Evolutionary conservation across 2,797 vertebrate species (phyloP).

Genomic region (Pseudochirops corinnae): DNA sequence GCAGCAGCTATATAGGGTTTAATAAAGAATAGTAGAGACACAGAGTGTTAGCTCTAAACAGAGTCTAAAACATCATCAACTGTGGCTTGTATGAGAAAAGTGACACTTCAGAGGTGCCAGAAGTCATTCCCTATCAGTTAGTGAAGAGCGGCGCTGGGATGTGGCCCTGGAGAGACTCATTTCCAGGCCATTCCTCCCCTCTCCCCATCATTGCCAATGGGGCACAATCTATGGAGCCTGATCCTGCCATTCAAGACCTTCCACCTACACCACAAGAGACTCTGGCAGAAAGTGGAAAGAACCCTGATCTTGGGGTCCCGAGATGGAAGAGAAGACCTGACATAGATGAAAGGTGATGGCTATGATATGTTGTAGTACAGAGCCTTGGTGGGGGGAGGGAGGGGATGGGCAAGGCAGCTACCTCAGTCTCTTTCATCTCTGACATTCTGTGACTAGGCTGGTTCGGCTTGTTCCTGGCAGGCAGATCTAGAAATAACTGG

Average conservation of each 20-base stretch:
- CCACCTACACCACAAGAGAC: not conserved
- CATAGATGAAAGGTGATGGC: not conserved
- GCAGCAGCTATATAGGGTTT: not conserved
- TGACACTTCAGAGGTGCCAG: not conserved
- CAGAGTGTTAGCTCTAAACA: not conserved
- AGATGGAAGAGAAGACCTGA: not conserved
- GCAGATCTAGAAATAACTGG: not conserved
- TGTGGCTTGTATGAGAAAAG: not conserved
- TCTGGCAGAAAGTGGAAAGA: not conserved
- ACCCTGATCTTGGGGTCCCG: not conserved
- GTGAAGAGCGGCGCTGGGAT: not conserved
- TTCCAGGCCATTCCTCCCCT: not conserved
- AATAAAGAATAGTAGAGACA: not conserved
- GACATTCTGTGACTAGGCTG: not conserved
- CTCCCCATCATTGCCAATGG: not conserved
- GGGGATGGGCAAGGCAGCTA: too few relatives aligned
- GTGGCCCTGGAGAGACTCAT: not conserved
- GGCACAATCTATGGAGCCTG: not conserved
- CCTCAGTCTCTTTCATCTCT: not conserved
- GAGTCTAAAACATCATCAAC: not conserved
- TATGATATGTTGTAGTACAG: not conserved
- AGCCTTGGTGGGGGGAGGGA: not conserved
- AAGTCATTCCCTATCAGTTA: not conserved
- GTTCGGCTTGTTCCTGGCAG: not conserved
- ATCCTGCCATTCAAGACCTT: not conserved